A percentile compares a stretch with the other conserved stretches of the same genome.
These are phyloP conservation scores for Notechis scutatus DNA, from an alignment of 2,113 vertebrate genomes.

Conservation along the genomic window DNA sequence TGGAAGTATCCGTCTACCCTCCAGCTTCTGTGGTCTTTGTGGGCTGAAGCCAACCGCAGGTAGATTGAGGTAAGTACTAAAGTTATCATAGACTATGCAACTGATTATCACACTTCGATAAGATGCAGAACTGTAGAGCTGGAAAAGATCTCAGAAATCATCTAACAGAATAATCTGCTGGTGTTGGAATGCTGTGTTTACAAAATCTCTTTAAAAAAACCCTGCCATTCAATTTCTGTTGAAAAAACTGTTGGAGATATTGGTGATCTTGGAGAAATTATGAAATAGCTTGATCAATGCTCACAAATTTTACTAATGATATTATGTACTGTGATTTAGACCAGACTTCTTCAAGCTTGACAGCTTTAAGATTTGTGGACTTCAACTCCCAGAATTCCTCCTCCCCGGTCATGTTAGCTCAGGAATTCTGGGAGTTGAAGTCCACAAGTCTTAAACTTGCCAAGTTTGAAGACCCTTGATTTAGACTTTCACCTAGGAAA, in stretches of 20 bases:
- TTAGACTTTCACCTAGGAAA: background rate
- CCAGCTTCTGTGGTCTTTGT: constrained; percentile 67
- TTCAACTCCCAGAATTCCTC: too few species aligned
- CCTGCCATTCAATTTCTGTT: background rate
- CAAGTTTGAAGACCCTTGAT: too few species aligned
- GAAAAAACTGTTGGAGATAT: background rate
- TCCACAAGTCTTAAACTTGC: too few species aligned
- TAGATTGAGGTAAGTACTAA: constrained; percentile 61
- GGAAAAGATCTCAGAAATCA: background rate
- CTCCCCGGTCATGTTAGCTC: too few species aligned
- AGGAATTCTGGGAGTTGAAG: too few species aligned
- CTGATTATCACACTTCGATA: background rate
- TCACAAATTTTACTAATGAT: background rate
- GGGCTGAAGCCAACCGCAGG: constrained; percentile 63
- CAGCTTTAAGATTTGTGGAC: too few species aligned
- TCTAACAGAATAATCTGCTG: background rate
- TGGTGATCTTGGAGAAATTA: background rate
- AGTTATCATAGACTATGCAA: background rate
- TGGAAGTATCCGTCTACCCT: constrained; percentile 67
- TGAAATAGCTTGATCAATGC: background rate
- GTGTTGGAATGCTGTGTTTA: background rate
- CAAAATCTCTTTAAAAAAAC: background rate
- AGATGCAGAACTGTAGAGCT: background rate
- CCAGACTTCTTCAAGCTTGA: background rate
- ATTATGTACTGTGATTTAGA: background rate